Evolutionary conservation across 1,140 invertebrate genomes (phyloP), one percentile per base, ranked within the genome.

Genomic region (Caenorhabditis tropicalis): DNA sequence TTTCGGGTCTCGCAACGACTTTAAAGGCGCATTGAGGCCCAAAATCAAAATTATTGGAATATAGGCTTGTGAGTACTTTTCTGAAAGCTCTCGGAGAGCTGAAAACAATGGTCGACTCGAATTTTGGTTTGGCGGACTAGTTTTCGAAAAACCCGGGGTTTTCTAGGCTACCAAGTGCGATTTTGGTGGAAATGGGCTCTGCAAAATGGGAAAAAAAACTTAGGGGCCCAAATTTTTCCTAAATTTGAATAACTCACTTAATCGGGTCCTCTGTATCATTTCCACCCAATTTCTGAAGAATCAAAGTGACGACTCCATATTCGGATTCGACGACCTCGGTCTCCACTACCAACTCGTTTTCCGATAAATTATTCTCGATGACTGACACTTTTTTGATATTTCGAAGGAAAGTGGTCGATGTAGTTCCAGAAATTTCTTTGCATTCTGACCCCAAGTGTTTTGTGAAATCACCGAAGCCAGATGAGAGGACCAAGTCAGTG

Each of bases 221-320:
- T n/a, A n/a, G n/a, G n/a, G n/a, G n/a, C n/a, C n/a, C n/a, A n/a
- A n/a, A 10, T 46, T 24, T 43, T 46, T 43, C n/a, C 19, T n/a
- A 46, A n/a, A 43, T 10, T 46, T 27, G 33, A 7, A 43, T 43
- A 74, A 74, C 65, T 74, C n/a, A 74, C 65, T 74, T 43, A 24
- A 43, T 24, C 0, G 65, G 65, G 36, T 43, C 36, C 33, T 60
- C 79, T 4, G 31, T 56, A 9, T 79, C 46, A 48, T 84, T 84
- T 48, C 46, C 48, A 24, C 65, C 83, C 51, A 84, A 39, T 21
- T 51, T 46, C n/a, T 74, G 83, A 2, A 65, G 31, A 19, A 65
- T 33, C 33, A 84, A 39, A 36, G 83, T 84, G 1, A 84, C 83
- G n/a, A 84, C 21, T n/a, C 58, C 83, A 6, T 80, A 33, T 29